A percentile compares a stretch with the other conserved stretches of the same genome.
These are phyloP conservation scores for Orthosia cruda DNA, from an alignment of 2,888 invertebrate genomes.

Conservation along the genomic window DNA sequence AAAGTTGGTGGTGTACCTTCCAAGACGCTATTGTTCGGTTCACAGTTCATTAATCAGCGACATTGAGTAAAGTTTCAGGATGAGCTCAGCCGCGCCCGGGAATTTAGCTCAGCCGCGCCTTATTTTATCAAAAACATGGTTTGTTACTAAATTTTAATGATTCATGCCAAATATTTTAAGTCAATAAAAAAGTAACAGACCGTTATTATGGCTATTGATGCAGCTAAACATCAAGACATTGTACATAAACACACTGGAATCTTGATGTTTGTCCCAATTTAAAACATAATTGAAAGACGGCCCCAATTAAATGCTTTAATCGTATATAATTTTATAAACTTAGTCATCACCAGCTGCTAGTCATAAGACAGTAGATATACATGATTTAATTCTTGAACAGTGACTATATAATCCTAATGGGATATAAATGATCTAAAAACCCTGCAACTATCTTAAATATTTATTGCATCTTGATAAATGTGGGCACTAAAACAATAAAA, in stretches of 20 bases:
- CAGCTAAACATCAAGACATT: not conserved
- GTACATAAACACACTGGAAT: not conserved
- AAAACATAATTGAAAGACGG: constrained; percentile 32
- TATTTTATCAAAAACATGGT: constrained; percentile 29
- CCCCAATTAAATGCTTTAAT: constrained; percentile 14
- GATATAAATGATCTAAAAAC: constrained; percentile 3
- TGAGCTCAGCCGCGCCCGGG: constrained; percentile 80
- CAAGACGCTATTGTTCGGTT: constrained; percentile 85
- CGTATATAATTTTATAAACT: constrained; percentile 22
- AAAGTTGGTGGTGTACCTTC: constrained; percentile 72
- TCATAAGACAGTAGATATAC: not conserved
- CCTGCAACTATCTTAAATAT: not conserved
- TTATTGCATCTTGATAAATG: constrained; percentile 5
- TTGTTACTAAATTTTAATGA: constrained; percentile 24
- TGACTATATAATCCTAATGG: not conserved
- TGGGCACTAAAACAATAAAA: constrained; percentile 2
- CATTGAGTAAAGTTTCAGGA: constrained; percentile 83
- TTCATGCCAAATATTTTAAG: not conserved
- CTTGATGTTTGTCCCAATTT: constrained; percentile 18
- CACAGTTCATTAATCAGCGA: constrained; percentile 89
- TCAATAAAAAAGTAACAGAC: not conserved
- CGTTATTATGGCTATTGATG: not conserved
- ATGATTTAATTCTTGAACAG: not conserved
- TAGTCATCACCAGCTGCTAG: constrained; percentile 16
- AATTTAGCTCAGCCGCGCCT: constrained; percentile 56